Conservation (phyloP, 2,797 vertebrate species). For the Characodon lateralis region DNA sequence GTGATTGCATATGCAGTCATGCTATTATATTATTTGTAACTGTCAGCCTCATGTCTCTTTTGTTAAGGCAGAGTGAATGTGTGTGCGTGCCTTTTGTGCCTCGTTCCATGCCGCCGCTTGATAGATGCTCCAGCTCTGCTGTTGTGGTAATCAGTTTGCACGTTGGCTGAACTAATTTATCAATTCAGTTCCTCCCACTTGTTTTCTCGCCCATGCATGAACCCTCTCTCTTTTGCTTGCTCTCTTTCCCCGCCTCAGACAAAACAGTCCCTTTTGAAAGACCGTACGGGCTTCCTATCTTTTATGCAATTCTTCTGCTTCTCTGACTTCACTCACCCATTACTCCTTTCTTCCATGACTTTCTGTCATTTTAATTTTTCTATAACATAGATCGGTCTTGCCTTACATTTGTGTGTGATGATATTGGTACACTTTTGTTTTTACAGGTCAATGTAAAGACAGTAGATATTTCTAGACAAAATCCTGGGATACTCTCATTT, state of each 20-base stretch:
- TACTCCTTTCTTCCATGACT: conserved; percentile 49
- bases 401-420: conserved; percentile 65
- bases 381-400: conserved; percentile 64
- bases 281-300: conserved; percentile 69
- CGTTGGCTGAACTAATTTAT: conserved; percentile 83
- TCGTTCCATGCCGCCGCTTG: conserved; percentile 48
- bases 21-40: conserved; percentile 60
- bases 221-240: conserved; percentile 48
- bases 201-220: conserved; percentile 77
- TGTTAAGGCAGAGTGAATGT: conserved; percentile 42
- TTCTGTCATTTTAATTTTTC: conserved; percentile 48
- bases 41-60: conserved; percentile 60
- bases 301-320: conserved; percentile 72
- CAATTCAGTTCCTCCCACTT: conserved; percentile 82
- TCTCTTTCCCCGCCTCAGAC: conserved; percentile 56
- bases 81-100: conserved; percentile 54
- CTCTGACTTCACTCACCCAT: conserved; percentile 43
- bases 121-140: conserved; percentile 71
- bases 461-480: conserved; percentile 57
- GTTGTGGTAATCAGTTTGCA: conserved; percentile 80
- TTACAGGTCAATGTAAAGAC: conserved; percentile 39
- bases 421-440: conserved; percentile 39
- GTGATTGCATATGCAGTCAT: conserved; percentile 55
- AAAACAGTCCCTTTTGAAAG: conserved; percentile 67
- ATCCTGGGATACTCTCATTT: conserved; percentile 38